These are phyloP conservation scores for Euthynnus affinis DNA, from an alignment of 2,797 vertebrate genomes.

Conservation along the genomic window DNA sequence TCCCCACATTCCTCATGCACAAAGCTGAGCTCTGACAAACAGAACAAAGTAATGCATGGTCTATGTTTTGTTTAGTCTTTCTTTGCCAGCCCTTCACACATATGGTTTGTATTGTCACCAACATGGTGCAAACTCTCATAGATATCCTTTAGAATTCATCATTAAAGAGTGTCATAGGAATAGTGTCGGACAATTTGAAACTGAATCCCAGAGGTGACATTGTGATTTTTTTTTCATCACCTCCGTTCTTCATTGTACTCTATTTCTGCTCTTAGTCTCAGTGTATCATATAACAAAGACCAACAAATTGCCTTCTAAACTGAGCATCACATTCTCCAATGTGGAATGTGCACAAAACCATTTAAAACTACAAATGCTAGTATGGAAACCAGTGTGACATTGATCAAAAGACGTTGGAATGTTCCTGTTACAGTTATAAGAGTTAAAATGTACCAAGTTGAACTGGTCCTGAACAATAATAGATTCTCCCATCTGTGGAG, in stretches of 20 bases:
- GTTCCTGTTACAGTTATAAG: neutral
- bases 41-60: neutral
- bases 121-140: conserved; percentile 10
- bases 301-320: neutral
- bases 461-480: neutral
- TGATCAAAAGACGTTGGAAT: conserved; percentile 1
- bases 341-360: neutral
- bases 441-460: neutral
- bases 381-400: neutral
- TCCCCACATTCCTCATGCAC: too few species aligned
- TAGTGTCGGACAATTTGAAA: neutral
- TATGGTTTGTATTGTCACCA: conserved; percentile 7
- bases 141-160: neutral
- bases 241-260: neutral
- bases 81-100: neutral
- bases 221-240: neutral
- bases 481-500: conserved; percentile 5
- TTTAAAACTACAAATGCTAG: neutral
- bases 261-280: neutral
- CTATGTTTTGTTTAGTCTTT: conserved; percentile 1
- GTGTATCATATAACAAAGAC: neutral
- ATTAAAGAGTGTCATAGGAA: neutral
- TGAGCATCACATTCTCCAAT: neutral
- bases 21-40: too few species aligned
- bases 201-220: neutral